Evolutionary conservation across 2,888 invertebrate genomes (phyloP).

Genomic region (Falcaria lacertinaria): DNA sequence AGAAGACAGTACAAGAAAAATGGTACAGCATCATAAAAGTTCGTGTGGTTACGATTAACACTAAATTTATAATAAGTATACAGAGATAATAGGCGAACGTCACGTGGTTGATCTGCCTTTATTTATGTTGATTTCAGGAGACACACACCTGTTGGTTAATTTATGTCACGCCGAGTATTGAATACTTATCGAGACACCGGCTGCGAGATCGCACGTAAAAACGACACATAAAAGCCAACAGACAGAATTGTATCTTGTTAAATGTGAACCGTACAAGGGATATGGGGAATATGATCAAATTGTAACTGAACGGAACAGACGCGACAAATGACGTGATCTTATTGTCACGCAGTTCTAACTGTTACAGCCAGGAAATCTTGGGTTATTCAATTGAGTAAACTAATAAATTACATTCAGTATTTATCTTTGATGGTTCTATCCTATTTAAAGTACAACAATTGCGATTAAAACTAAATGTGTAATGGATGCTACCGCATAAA

Average conservation of each 20-base stretch:
- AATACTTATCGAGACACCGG: conserved; percentile 33
- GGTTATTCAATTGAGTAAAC: conserved; percentile 42
- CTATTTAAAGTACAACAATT: too few relatives aligned
- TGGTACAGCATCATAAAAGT: too few relatives aligned
- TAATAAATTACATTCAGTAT: conserved; percentile 29
- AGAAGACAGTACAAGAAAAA: too few relatives aligned
- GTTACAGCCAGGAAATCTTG: conserved; percentile 35
- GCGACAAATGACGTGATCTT: conserved; percentile 28
- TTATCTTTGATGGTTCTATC: conserved; percentile 5
- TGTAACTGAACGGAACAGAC: conserved; percentile 40
- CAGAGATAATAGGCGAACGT: neutral
- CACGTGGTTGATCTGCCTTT: conserved; percentile 28
- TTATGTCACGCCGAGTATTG: conserved; percentile 39
- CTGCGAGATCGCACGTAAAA: conserved; percentile 32
- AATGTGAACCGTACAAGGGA: conserved; percentile 27
- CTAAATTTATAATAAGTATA: too few relatives aligned
- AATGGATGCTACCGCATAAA: neutral
- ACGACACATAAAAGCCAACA: conserved; percentile 22
- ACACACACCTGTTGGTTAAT: conserved; percentile 57
- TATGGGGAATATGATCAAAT: conserved; percentile 44
- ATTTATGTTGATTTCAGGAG: conserved; percentile 42
- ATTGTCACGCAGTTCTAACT: conserved; percentile 30
- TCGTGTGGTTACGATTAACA: too few relatives aligned
- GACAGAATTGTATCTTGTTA: conserved; percentile 42
- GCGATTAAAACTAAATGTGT: too few relatives aligned